Evolutionary conservation across 2,888 invertebrate genomes (phyloP).

Genomic region (Lagria hirta): DNA sequence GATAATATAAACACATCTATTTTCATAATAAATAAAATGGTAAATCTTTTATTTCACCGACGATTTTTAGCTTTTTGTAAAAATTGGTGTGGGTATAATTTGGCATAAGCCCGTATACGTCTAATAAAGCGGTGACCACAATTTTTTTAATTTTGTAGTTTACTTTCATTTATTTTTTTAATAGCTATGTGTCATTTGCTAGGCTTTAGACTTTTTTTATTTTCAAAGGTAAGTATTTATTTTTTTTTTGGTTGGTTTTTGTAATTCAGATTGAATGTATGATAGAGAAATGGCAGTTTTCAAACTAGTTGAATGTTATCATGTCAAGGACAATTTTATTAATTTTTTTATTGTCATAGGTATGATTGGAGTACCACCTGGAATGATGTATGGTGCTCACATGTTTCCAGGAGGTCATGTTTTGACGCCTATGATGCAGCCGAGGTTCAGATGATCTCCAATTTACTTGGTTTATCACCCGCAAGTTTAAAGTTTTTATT

Average conservation of each 20-base stretch:
- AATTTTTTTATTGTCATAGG: conserved; percentile 47
- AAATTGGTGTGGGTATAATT: conserved; percentile 8
- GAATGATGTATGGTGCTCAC: conserved; percentile 53
- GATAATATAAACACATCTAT: too few relatives aligned
- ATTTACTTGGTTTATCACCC: conserved; percentile 61
- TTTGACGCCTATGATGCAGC: conserved; percentile 65
- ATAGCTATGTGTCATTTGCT: conserved; percentile 50
- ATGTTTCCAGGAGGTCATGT: conserved; percentile 54
- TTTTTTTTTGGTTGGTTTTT: conserved; percentile 16
- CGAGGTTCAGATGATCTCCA: conserved; percentile 84
- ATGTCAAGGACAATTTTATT: conserved; percentile 4
- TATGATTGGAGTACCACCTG: conserved; percentile 55
- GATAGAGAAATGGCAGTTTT: conserved; percentile 38
- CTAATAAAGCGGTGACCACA: conserved; percentile 31
- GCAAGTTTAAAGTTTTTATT: conserved; percentile 46
- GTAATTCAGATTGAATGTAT: conserved; percentile 11
- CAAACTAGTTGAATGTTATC: conserved; percentile 17
- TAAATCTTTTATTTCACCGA: too few relatives aligned
- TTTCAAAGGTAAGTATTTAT: conserved; percentile 42
- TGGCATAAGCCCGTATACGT: conserved; percentile 22
- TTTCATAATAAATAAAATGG: too few relatives aligned
- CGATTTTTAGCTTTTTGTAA: conserved; percentile 11
- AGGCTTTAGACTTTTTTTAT: conserved; percentile 40
- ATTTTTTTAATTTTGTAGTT: conserved; percentile 35
- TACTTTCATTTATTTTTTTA: conserved; percentile 31